A percentile compares a stretch with the other conserved stretches of the same genome.
These are phyloP conservation scores for Ochropacha duplaris DNA, from an alignment of 2,888 invertebrate genomes.

Conservation along the genomic window DNA sequence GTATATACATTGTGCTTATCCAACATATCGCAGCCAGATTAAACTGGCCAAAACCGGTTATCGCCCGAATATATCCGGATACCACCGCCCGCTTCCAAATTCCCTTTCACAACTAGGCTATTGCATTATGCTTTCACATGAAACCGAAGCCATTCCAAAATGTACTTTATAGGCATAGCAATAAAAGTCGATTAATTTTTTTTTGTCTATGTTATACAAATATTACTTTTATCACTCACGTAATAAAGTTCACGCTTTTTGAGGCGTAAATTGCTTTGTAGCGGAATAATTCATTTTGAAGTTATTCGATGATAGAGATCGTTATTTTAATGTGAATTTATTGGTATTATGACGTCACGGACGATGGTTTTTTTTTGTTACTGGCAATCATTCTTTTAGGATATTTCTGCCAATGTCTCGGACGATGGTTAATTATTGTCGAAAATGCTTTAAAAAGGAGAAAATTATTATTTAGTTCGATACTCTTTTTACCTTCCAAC, in stretches of 20 bases:
- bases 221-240: not conserved
- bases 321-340: not conserved
- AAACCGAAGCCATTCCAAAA: not conserved
- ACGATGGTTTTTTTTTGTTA: not conserved
- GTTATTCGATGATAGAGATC: not conserved
- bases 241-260: not conserved
- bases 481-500: too few species aligned
- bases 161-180: not conserved
- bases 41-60: conserved; percentile 43
- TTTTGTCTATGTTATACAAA: not conserved
- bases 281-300: not conserved
- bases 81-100: conserved; percentile 15
- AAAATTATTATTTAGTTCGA: too few species aligned
- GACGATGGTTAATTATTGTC: not conserved
- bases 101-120: not conserved
- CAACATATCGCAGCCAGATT: conserved; percentile 40
- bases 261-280: not conserved
- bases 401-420: too few species aligned
- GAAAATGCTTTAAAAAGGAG: not conserved
- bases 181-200: not conserved
- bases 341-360: not conserved
- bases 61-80: conserved; percentile 34
- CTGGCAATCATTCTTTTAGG: too few species aligned
- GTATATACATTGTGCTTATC: conserved; percentile 31
- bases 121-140: not conserved